Evolutionary conservation across 2,113 vertebrate genomes (phyloP).

Genomic region (Myrmecobius fasciatus): DNA sequence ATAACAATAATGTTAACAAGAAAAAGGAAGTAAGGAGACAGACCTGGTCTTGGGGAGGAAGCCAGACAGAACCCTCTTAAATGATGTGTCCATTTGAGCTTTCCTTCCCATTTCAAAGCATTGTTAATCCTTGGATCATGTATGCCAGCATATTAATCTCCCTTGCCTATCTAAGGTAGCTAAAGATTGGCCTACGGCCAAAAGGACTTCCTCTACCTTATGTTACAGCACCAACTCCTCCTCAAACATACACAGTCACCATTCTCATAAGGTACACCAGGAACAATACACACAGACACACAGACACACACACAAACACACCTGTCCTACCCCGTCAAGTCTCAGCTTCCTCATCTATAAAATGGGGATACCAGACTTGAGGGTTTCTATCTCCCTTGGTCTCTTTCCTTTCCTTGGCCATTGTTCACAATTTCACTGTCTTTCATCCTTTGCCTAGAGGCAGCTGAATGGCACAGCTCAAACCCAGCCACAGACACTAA

Average conservation of each 20-base stretch:
- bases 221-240: neutral
- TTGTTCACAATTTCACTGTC: no score
- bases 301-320: neutral
- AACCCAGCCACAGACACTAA: no score
- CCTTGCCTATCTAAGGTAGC: neutral
- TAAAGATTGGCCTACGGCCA: neutral
- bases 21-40: neutral
- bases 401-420: no score
- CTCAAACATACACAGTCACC: neutral
- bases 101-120: neutral
- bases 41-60: neutral
- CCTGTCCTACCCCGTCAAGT: no score
- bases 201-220: neutral
- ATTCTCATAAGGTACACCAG: neutral
- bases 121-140: neutral
- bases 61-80: neutral
- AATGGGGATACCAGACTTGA: no score
- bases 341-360: no score
- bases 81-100: neutral
- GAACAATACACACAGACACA: neutral
- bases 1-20: neutral
- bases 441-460: no score
- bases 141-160: neutral
- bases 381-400: no score
- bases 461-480: no score